These are phyloP conservation scores for Anguilla pacifica DNA, from an alignment of 2,797 vertebrate genomes.

Conservation along the genomic window DNA sequence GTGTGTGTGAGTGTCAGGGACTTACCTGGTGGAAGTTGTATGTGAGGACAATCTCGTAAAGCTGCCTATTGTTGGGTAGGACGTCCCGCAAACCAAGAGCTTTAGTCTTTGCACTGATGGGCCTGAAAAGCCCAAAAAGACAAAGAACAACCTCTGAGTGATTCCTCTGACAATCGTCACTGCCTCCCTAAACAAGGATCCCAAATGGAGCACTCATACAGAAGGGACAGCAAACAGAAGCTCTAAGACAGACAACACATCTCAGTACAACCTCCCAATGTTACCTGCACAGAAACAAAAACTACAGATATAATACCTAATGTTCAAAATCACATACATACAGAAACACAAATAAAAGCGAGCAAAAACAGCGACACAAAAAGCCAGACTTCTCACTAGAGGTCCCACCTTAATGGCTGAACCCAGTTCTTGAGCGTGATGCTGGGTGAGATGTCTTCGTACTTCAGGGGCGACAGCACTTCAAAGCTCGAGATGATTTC, in stretches of 20 bases:
- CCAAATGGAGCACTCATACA: neutral
- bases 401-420: slow-evolving; percentile 88
- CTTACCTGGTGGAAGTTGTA: slow-evolving; percentile 95
- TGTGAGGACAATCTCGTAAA: slow-evolving; percentile 92
- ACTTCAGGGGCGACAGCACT: slow-evolving; percentile 86
- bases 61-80: slow-evolving; percentile 92
- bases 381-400: neutral
- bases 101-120: slow-evolving; percentile 88
- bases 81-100: slow-evolving; percentile 89
- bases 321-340: neutral
- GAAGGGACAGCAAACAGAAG: neutral
- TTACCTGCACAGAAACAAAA: neutral
- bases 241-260: neutral
- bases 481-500: slow-evolving; percentile 93
- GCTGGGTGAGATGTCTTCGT: slow-evolving; percentile 91
- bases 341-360: neutral
- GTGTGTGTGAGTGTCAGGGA: neutral
- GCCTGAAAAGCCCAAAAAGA: slow-evolving; percentile 68
- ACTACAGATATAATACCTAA: neutral
- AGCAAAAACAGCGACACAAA: neutral
- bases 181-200: neutral
- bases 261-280: neutral
- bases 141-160: neutral
- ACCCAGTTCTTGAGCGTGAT: slow-evolving; percentile 97
- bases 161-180: neutral